Evolutionary conservation across 2,797 vertebrate genomes (phyloP), one percentile per base, ranked within the genome.

Genomic region (Avahi laniger): DNA sequence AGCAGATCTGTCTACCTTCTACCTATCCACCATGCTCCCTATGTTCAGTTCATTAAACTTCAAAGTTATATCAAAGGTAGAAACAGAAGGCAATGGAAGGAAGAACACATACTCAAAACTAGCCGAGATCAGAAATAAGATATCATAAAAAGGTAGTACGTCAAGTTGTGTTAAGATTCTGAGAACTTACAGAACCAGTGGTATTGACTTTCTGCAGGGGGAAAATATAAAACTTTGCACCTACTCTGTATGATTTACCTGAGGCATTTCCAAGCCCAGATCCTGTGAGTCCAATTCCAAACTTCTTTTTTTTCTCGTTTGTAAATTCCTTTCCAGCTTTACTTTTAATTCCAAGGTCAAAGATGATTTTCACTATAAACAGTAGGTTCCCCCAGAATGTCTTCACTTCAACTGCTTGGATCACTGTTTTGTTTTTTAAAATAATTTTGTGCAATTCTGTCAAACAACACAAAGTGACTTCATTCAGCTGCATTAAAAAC

Each of bases 201-300:
- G 30, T 41, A 22, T 0, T 13, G 35, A 82, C 52, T 54, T 91
- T 82, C 78, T 65, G 43, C n/a, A 50, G 41, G 5, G 11, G 61
- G n/a, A 57, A 91, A 94, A 81, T 33, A 87, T 0, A 65, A 96
- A 85, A 50, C 13, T 89, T 35, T 41, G 54, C 72, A 87, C 57
- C 82, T 86, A 57, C 22, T 96, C 81, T 69, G 28, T 59, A 12
- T 75, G 15, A 95, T 98, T 98, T 99, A 99, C 99, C 99, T 99
- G 99, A 99, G 99, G 99, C 99, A 99, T 99, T 98, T 99, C 99
- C 99, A 99, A 99, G 98, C 99, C 99, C 99, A 99, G 99, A 98
- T 99, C 98, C 97, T 98, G 98, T 98, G 99, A 99, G 98, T 99
- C 98, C 98, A 97, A 98, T 97, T 97, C 98, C 98, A 99, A 99